Base-by-base conservation (phyloP, 1,140 invertebrate species). In the Littorina saxatilis region DNA sequence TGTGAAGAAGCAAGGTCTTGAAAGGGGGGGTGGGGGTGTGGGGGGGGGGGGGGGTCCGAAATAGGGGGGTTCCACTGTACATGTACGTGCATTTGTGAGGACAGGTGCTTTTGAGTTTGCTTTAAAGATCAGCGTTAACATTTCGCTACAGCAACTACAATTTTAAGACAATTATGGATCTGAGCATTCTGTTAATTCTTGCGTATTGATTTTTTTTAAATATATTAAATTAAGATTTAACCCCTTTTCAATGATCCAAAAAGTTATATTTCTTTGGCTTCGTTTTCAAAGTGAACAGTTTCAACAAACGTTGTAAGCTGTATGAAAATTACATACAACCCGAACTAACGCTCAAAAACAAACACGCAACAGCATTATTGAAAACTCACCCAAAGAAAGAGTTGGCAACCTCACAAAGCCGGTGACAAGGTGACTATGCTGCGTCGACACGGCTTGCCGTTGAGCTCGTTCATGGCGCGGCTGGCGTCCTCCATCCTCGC, bases 401-500 rank as follows among this genome's bases (percentile, higher is more conserved):
- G 3, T 23, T 20, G 20, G n/a, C 13, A 43, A 5, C 9, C n/a
- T n/a, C 32, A 66, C 29, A 58, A 63, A 37, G 82, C 82, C 35
- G 82, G 84, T 32, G 79, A 40, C 7, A 88, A 75, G 20, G 20
- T 79, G 40, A 90, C 82, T 0, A 58, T 55, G 61, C 86, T 85
- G 43, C 80, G 83, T 20, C 86, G 70, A 63, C 86, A 84, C 11
- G 80, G 29, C 23, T 84, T 85, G 32, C 76, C 72, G 70, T 89
- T 87, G 2, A 95, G 91, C 61, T 94, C 93, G 15, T 95, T 94
- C 2, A 96, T 92, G 0, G 96, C 97, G 32, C 94, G 93, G 79
- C 95, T 94, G 0, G 97, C 97, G 78, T 98, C 96, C 27, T 94
- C 93, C 0, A 95, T 95, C 0, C 94, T 94, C 0, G 93, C 93